These are phyloP conservation scores for Eupithecia insigniata DNA, from an alignment of 2,888 invertebrate species.

Conservation along the genomic window DNA sequence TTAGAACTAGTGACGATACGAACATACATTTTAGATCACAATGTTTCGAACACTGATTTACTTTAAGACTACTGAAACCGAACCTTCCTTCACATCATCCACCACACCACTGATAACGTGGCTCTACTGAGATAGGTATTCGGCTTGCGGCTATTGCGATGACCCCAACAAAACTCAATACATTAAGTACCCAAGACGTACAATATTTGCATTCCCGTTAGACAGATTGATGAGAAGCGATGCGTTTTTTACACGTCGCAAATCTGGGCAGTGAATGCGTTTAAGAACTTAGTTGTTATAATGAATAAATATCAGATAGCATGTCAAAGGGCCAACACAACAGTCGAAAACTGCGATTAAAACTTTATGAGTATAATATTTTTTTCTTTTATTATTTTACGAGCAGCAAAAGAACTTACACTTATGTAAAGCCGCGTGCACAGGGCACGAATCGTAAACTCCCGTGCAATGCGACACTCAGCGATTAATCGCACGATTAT, in stretches of 20 bases:
- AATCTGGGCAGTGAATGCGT: background rate
- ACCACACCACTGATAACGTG: constrained; percentile 8
- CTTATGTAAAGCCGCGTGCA: constrained; percentile 35
- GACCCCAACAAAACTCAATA: background rate
- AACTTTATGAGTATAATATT: constrained; percentile 19
- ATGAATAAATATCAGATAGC: background rate
- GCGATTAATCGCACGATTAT: background rate
- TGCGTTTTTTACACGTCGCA: background rate
- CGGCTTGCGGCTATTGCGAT: constrained; percentile 1
- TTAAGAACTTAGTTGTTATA: background rate
- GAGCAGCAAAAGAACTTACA: constrained; percentile 31
- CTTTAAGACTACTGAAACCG: constrained; percentile 27
- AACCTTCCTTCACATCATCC: constrained; percentile 7
- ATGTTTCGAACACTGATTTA: constrained; percentile 35
- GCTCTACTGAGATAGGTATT: constrained; percentile 17
- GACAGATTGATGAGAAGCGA: background rate
- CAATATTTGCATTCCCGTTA: background rate
- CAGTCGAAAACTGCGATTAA: constrained; percentile 4
- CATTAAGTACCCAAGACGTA: background rate
- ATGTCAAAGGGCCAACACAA: constrained; percentile 6
- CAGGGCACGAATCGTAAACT: constrained; percentile 18
- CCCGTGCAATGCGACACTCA: constrained; percentile 1
- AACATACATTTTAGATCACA: constrained; percentile 38
- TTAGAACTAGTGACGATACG: constrained; percentile 29
- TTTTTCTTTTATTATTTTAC: constrained; percentile 22